phyloP scores from a whole-genome alignment of 2,113 vertebrate species.

The Trachemys scripta region DNA sequence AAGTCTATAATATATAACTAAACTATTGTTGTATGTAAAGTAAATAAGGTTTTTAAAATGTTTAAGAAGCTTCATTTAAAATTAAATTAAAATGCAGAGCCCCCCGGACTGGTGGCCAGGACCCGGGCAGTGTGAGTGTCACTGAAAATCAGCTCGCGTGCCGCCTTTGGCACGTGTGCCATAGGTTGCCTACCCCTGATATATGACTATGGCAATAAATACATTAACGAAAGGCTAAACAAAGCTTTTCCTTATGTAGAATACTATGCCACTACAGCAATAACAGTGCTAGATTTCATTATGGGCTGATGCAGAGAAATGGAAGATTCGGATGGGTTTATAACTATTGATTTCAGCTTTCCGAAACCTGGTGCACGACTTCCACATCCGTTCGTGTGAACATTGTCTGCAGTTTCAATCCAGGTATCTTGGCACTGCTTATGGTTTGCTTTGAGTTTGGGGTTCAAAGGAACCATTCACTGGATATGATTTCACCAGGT shows the following conservation, averaged over 20 bases:
- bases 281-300: not conserved
- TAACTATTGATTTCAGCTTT: not conserved
- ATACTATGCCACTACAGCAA: not conserved
- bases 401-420: not conserved
- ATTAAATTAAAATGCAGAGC: no score
- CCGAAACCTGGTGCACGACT: not conserved
- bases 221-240: not conserved
- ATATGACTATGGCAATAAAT: not conserved
- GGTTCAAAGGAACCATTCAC: not conserved
- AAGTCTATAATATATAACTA: no score
- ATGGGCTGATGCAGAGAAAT: conserved; percentile 9
- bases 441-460: conserved; percentile 3
- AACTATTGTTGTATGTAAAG: no score
- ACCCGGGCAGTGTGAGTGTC: no score
- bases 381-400: not conserved
- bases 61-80: no score
- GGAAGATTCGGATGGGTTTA: not conserved
- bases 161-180: no score
- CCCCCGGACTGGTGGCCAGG: no score
- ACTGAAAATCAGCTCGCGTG: no score
- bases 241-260: not conserved
- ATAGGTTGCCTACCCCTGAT: no score
- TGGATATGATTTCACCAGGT: not conserved
- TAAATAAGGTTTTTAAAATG: no score
- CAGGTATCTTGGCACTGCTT: not conserved